phyloP scores from a whole-genome alignment of 2,888 invertebrate species.

The Eupithecia tripunctaria region DNA sequence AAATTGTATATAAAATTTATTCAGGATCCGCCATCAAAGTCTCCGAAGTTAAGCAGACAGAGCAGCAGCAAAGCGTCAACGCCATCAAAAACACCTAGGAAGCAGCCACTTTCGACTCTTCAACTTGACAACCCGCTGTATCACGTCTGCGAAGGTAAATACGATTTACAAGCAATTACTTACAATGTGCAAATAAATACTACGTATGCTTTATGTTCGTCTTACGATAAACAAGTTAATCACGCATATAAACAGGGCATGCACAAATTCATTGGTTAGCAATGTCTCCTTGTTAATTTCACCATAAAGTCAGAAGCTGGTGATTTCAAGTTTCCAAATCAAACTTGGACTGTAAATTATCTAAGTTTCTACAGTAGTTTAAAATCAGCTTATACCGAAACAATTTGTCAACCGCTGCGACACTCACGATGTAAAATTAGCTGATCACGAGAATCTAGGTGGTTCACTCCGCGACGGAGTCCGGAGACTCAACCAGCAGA shows the following conservation, averaged over 20 bases:
- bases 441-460: neutral
- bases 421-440: neutral
- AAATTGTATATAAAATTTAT: slow-evolving; percentile 10
- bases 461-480: neutral
- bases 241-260: neutral
- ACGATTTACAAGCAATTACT: neutral
- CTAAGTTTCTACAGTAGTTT: neutral
- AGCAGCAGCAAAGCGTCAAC: slow-evolving; percentile 80
- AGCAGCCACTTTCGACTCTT: slow-evolving; percentile 69
- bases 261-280: neutral
- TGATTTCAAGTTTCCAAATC: neutral
- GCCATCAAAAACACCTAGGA: slow-evolving; percentile 73
- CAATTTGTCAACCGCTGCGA: neutral
- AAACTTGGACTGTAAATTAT: neutral
- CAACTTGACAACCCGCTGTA: slow-evolving; percentile 90
- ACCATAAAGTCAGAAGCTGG: neutral
- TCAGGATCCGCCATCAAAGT: slow-evolving; percentile 78
- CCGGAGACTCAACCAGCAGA: neutral
- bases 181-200: too few species aligned
- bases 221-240: neutral
- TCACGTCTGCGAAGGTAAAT: slow-evolving; percentile 90
- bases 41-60: slow-evolving; percentile 74
- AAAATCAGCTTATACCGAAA: neutral
- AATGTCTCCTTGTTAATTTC: neutral
- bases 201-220: neutral